These are phyloP conservation scores for Notamacropus eugenii DNA, from an alignment of 2,797 vertebrate genomes.

Conservation along the genomic window DNA sequence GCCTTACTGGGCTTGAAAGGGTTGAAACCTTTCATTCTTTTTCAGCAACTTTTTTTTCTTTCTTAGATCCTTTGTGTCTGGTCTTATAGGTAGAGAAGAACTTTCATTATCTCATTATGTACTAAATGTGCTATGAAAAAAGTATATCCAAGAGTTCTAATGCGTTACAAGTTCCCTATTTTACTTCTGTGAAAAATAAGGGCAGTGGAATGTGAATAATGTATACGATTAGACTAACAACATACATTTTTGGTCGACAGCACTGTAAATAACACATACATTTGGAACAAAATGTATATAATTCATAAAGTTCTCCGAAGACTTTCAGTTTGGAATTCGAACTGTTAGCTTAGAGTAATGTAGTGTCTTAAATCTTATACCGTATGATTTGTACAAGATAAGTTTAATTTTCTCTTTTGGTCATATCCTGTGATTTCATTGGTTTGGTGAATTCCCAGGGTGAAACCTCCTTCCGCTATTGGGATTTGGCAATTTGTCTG, in stretches of 20 bases:
- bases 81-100: neutral
- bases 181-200: slow-evolving; percentile 26
- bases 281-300: slow-evolving; percentile 37
- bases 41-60: neutral
- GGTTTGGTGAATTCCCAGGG: neutral
- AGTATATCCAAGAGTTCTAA: slow-evolving; percentile 53
- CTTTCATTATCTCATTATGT: slow-evolving; percentile 59
- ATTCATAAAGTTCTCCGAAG: slow-evolving; percentile 16
- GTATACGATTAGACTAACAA: slow-evolving; percentile 25
- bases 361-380: slow-evolving; percentile 26
- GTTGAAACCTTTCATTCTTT: neutral
- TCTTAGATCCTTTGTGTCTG: slow-evolving; percentile 2
- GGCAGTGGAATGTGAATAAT: slow-evolving; percentile 54
- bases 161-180: slow-evolving; percentile 61
- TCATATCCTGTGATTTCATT: neutral
- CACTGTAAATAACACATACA: slow-evolving; percentile 43
- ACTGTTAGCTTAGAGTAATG: slow-evolving; percentile 30
- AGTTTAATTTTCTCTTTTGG: neutral
- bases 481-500: neutral
- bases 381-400: neutral
- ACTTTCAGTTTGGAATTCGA: slow-evolving; percentile 27
- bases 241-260: neutral
- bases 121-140: slow-evolving; percentile 45
- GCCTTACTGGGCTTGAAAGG: neutral
- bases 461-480: neutral